Base-by-base conservation (phyloP, 2,797 vertebrate genomes). In the Ceyx erithaca region DNA sequence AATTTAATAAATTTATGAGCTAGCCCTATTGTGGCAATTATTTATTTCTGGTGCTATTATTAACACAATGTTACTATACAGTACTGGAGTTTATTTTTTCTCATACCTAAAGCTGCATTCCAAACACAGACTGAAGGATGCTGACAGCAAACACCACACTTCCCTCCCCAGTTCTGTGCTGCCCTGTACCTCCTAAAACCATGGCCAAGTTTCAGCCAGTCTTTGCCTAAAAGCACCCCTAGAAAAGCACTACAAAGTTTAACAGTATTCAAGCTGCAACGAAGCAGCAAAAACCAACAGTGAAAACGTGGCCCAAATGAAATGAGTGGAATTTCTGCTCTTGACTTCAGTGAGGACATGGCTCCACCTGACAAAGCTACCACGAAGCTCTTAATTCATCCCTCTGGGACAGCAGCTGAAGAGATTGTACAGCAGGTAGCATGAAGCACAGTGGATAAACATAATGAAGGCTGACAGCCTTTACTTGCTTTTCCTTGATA, bases 401-500 rank as follows among this genome's bases (percentile, higher is more conserved):
- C 54, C 75, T 55, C 49, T 90, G 87, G 72, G 62, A 78, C n/a
- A 75, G 41, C 1, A 4, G 45, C 75, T 43, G 67, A 85, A 72
- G 35, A 35, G 57, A 77, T 7, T 55, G 57, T 57, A 72, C 16
- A 70, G 63, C 48, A 91, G 40, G 48, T 18, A 75, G 70, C 40
- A 81, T 40, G 70, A 76, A 76, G 64, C 46, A 70, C 33, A 70
- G 46, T 6, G 23, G 57, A 89, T 90, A 89, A 92, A 92, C 45
- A 66, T 66, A 92, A 95, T 4, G 5, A 80, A 83, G 22, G 66
- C 26, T 90, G 84, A 87, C 86, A 94, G 86, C 58, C 26, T 80
- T 89, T 89, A 71, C 61, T 80, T 28, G 20, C 43, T 43, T 78
- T 71, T 90, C 49, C 58, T 59, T 48, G 40, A 68, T 89, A 92